Evolutionary conservation across 2,797 vertebrate genomes (phyloP).

Genomic region (Gambusia yucatana): DNA sequence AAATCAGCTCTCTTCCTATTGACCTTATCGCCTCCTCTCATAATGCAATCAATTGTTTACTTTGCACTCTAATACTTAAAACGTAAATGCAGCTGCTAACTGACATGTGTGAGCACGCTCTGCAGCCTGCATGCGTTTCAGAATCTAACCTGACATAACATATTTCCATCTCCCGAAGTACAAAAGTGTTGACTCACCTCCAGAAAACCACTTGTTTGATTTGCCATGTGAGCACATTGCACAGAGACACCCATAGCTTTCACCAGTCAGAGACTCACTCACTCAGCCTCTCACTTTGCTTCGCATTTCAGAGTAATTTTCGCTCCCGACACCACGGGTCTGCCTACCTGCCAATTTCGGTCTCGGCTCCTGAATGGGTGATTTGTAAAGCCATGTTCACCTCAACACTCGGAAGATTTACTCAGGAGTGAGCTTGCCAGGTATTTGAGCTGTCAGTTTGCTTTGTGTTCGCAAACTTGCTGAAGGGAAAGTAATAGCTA

Average conservation of each 20-base stretch:
- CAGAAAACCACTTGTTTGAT: constrained; percentile 73
- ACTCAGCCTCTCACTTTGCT: constrained; percentile 63
- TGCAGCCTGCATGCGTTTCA: constrained; percentile 15
- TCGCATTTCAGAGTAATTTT: constrained; percentile 79
- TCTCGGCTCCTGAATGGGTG: constrained; percentile 76
- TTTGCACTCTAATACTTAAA: background rate
- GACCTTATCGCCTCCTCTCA: constrained; percentile 28
- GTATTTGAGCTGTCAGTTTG: constrained; percentile 74
- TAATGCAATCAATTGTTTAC: background rate
- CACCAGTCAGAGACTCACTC: constrained; percentile 69
- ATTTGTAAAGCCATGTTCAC: constrained; percentile 81
- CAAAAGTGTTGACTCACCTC: constrained; percentile 67
- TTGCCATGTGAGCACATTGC: constrained; percentile 63
- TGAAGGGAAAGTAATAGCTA: constrained; percentile 68
- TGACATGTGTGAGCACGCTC: constrained; percentile 17
- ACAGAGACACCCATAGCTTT: constrained; percentile 69
- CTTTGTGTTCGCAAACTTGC: constrained; percentile 73
- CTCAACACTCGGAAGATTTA: constrained; percentile 77
- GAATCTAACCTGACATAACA: constrained; percentile 57
- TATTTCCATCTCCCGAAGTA: constrained; percentile 66
- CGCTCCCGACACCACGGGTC: constrained; percentile 73
- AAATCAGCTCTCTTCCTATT: constrained; percentile 26
- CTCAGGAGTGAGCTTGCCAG: constrained; percentile 73
- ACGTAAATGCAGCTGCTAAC: background rate
- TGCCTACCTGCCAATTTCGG: constrained; percentile 81